Evolutionary conservation across 2,888 invertebrate genomes (phyloP), one percentile per base, ranked within the genome.

Genomic region (Sylvicola cinctus): DNA sequence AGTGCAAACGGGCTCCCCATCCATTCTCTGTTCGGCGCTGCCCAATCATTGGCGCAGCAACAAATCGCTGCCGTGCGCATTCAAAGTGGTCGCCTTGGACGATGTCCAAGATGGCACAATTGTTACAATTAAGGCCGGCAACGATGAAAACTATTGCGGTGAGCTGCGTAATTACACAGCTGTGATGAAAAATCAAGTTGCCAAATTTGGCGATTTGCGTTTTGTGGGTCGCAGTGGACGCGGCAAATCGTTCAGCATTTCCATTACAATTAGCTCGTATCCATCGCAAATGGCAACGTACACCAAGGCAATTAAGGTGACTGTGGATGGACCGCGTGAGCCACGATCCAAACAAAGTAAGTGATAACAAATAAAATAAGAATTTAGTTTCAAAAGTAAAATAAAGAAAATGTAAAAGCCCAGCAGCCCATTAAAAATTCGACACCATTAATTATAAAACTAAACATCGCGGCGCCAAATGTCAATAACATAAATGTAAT

Each of bases 271-370:
- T 50, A 76, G 75, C 52, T 70, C 79, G 3, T 67, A 71, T 43
- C 72, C 72, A 8, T 65, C 69, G 42, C 93, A 95, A 64, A 75
- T 93, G 17, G 87, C 93, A 33, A 81, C 87, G 4, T 96, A 95
- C 58, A 75, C 65, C 47, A 95, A 95, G 55, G 95, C 95, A 35
- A 98, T 98, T 58, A 98, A 98, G 68, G 95, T 98, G 36, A 98
- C 98, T 15, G 98, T 98, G 23, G 98, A 98, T 52, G 98, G 98
- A 47, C 98, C 98, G 1, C 65, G 98, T 48, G 95, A 96, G 62
- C 95, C 96, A 12, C 67, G 95, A 60, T 88, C 88, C 44, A 93
- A 91, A 61, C 84, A 87, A 65, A 85, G 91, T 91, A 70, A 83
- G 88, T 76, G n/a, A n/a, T n/a, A n/a, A n/a, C n/a, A n/a, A n/a